Conservation (phyloP, 1,140 invertebrate species). For the Araneus ventricosus region DNA sequence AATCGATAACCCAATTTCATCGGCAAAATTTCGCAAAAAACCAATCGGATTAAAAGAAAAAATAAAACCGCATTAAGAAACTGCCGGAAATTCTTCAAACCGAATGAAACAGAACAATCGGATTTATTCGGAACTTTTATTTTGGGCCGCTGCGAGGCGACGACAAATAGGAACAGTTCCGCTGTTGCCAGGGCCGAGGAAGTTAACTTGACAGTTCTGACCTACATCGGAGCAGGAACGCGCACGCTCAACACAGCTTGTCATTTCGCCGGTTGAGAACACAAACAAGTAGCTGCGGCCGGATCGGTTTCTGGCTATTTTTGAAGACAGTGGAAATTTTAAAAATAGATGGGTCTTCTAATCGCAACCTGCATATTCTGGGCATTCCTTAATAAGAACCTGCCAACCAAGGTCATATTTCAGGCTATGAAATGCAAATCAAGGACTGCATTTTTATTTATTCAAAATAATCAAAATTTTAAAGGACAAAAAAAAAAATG, state of each 20-base stretch:
- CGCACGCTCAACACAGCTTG: background rate
- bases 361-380: background rate
- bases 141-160: background rate
- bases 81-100: background rate
- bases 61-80: background rate
- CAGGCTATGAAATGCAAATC: background rate
- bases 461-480: too few relatives aligned
- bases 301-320: background rate
- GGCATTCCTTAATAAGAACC: background rate
- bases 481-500: too few relatives aligned
- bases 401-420: background rate
- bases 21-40: background rate
- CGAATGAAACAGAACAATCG: background rate
- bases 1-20: background rate
- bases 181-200: conserved; percentile 52
- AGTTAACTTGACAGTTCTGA: conserved; percentile 57
- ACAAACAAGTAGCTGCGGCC: background rate
- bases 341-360: conserved; percentile 32
- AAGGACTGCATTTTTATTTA: background rate
- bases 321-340: conserved; percentile 5
- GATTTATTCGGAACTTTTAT: conserved; percentile 14
- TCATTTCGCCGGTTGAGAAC: background rate
- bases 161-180: conserved; percentile 45
- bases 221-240: conserved; percentile 19
- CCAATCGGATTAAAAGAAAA: conserved; percentile 4